Evolutionary conservation across 2,113 vertebrate genomes (phyloP).

Genomic region (Podiceps cristatus): DNA sequence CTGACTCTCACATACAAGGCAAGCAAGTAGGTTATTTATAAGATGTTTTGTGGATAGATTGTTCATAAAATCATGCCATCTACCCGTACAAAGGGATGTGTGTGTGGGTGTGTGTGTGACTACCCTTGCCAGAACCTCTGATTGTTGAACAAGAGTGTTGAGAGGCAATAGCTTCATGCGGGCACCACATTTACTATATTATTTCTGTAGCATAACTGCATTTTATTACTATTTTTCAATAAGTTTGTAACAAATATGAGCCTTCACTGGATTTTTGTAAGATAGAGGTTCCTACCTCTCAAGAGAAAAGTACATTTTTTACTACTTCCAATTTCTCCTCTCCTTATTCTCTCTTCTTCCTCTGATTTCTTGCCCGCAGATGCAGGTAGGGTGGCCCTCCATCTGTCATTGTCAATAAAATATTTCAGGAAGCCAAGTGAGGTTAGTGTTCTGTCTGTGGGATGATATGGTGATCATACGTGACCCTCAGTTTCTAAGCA

Average conservation of each 20-base stretch:
- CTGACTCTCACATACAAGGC: neutral
- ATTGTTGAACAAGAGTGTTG: neutral
- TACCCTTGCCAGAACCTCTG: neutral
- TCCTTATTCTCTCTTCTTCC: neutral
- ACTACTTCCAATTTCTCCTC: neutral
- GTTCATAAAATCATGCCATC: neutral
- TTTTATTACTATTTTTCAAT: neutral
- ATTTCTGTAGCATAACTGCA: neutral
- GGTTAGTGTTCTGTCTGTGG: neutral
- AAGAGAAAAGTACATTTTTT: neutral
- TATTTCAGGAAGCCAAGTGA: neutral
- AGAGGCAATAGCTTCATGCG: neutral
- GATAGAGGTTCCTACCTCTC: neutral
- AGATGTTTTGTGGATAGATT: neutral
- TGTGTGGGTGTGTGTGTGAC: neutral
- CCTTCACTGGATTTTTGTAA: neutral
- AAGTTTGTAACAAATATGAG: neutral
- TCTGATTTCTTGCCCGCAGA: neutral
- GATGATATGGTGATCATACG: neutral
- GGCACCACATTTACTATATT: fast-evolving
- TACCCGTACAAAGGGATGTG: neutral
- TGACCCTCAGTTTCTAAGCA: neutral
- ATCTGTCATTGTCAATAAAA: neutral
- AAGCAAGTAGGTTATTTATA: neutral
- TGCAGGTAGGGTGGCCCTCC: fast-evolving